A percentile compares a stretch with the other conserved stretches of the same genome.
phyloP scores from a whole-genome alignment of 2,113 vertebrate species.

The Rutilus rutilus region DNA sequence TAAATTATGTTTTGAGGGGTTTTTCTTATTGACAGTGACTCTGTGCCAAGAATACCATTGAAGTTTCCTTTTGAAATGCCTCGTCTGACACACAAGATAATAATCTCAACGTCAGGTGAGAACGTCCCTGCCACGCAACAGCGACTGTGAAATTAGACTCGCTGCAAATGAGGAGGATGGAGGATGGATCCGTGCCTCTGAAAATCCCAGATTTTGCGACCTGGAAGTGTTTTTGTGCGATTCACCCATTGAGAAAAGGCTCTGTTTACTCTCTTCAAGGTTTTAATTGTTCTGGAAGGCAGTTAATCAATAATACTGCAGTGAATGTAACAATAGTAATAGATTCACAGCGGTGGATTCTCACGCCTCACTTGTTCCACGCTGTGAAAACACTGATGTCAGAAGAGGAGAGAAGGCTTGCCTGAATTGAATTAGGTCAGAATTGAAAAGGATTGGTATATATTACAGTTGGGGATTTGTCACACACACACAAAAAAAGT shows the following conservation, averaged over 20 bases:
- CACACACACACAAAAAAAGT: not conserved
- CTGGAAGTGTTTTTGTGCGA: not conserved
- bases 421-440: conserved; percentile 4
- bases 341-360: conserved; percentile 45
- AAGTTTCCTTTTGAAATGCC: conserved; percentile 32
- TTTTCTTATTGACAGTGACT: conserved; percentile 36
- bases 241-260: not conserved
- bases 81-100: conserved; percentile 16
- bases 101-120: conserved; percentile 35
- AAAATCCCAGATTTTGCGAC: not conserved
- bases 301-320: conserved; percentile 48
- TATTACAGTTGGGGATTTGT: not conserved
- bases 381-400: conserved; percentile 39
- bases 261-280: conserved; percentile 36
- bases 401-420: not conserved
- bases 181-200: not conserved
- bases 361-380: conserved; percentile 40
- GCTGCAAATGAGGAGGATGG: not conserved
- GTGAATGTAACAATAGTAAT: conserved; percentile 52
- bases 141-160: conserved; percentile 1
- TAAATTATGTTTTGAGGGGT: conserved; percentile 37
- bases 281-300: conserved; percentile 43
- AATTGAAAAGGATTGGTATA: not conserved
- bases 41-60: conserved; percentile 32
- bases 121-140: conserved; percentile 22